Percentiles rank a stretch among this genome's conserved stretches.
phyloP scores from a whole-genome alignment of 2,113 vertebrate species.

The Rhynchomys soricoides region DNA sequence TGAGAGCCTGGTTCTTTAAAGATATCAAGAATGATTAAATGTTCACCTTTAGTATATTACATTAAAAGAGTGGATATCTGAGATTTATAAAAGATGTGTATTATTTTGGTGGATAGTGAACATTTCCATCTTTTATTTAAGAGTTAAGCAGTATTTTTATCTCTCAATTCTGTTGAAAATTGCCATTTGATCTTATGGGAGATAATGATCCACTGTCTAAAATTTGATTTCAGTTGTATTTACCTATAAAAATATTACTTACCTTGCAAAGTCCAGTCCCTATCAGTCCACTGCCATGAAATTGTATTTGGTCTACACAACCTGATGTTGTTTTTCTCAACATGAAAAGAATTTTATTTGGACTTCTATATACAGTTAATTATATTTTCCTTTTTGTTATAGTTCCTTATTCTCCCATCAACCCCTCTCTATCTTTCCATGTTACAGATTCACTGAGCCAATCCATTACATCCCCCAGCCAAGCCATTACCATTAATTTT shows the following conservation, averaged over 20 bases:
- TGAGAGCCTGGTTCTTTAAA: not conserved
- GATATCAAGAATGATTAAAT: not conserved
- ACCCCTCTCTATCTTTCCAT: not conserved
- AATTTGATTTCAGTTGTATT: not conserved
- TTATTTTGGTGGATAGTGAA: not conserved
- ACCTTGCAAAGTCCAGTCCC: not conserved
- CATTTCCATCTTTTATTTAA: not conserved
- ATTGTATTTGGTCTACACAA: not conserved
- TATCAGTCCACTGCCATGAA: not conserved
- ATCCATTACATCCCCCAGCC: not conserved
- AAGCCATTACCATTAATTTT: slow-evolving; percentile 40
- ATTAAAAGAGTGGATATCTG: not conserved
- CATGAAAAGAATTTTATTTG: not conserved
- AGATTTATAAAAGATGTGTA: not conserved
- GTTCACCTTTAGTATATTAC: not conserved
- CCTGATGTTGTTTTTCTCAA: not conserved
- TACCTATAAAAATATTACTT: not conserved
- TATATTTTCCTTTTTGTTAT: not conserved
- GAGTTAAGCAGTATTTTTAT: not conserved
- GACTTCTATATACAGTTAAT: not conserved
- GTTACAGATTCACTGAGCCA: slow-evolving; percentile 15
- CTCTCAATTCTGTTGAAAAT: not conserved
- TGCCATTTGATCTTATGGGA: not conserved
- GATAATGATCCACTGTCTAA: not conserved
- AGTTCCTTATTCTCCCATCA: not conserved